phyloP scores from a whole-genome alignment of 2,113 vertebrate genomes.

The Todiramphus saurophagus region DNA sequence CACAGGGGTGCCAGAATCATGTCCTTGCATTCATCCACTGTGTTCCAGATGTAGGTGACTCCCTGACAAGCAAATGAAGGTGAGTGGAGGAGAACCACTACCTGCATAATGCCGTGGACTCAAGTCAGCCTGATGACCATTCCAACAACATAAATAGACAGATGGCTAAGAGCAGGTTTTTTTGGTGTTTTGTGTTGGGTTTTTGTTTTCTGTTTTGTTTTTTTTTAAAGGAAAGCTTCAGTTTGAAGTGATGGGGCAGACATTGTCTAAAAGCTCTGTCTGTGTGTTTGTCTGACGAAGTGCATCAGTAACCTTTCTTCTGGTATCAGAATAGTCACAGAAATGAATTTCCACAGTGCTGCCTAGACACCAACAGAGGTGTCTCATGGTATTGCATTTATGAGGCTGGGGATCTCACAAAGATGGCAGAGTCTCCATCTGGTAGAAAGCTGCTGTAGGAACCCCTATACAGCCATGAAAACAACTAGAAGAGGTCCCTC shows the following conservation, averaged over 20 bases:
- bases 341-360: background rate
- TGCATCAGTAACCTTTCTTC: background rate
- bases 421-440: background rate
- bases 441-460: background rate
- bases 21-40: background rate
- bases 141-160: background rate
- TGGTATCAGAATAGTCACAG: background rate
- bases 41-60: background rate
- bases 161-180: background rate
- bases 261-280: background rate
- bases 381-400: background rate
- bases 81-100: background rate
- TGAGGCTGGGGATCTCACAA: background rate
- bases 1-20: background rate
- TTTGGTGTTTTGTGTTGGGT: background rate
- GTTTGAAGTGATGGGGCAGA: background rate
- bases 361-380: background rate
- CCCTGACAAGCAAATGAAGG: background rate
- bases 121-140: background rate
- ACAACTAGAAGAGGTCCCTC: background rate
- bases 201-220: background rate
- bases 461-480: background rate
- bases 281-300: background rate
- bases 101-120: background rate
- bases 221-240: background rate